These are phyloP conservation scores for Gnathonemus echidnorhynchus DNA, from an alignment of 2,113 vertebrate species.

Conservation along the genomic window DNA sequence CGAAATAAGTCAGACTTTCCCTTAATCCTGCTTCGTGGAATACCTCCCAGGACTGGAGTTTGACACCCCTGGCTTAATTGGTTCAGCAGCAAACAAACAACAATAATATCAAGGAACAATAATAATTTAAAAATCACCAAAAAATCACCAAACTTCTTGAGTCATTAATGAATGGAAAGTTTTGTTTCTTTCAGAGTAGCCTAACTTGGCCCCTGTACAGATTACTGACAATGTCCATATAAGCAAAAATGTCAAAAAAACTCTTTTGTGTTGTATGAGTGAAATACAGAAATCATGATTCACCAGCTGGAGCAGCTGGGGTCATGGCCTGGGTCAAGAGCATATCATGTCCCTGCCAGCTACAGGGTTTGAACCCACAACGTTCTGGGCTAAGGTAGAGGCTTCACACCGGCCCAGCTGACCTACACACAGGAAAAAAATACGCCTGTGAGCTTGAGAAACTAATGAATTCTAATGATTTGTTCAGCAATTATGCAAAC, in stretches of 20 bases:
- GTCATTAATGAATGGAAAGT: background rate
- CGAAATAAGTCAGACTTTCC: too few species aligned
- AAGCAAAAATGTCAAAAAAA: too few species aligned
- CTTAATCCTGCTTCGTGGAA: too few species aligned
- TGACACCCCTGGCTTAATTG: background rate
- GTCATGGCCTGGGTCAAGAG: background rate
- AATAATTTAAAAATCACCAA: background rate
- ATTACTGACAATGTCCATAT: background rate
- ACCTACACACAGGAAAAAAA: background rate
- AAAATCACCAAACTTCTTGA: background rate
- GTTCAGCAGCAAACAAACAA: background rate
- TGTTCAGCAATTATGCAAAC: background rate
- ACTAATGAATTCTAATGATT: background rate
- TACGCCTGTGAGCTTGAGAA: background rate
- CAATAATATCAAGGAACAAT: background rate
- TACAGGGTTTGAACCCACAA: background rate
- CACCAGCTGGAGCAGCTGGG: background rate
- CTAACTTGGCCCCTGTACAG: background rate
- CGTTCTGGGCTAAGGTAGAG: background rate
- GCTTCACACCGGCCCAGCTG: background rate
- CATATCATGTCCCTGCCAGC: background rate
- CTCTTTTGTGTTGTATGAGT: too few species aligned
- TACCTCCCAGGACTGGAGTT: too few species aligned
- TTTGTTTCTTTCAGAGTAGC: background rate
- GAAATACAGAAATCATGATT: background rate